These are phyloP conservation scores for Phylloscopus collybita DNA, from an alignment of 2,797 vertebrate genomes.

Conservation along the genomic window DNA sequence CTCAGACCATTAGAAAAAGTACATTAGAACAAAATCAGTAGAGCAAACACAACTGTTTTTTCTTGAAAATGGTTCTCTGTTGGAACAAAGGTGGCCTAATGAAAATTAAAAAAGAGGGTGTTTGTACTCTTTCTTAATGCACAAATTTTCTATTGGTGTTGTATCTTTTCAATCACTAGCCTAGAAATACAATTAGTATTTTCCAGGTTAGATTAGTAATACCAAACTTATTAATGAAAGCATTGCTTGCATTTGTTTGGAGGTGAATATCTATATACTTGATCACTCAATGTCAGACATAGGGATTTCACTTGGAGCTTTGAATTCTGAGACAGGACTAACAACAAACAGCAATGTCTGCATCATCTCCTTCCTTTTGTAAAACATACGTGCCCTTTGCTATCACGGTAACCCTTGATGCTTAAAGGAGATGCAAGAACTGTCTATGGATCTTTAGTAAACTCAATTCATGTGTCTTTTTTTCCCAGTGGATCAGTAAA, in stretches of 20 bases:
- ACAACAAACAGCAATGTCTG: background rate
- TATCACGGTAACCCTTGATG: background rate
- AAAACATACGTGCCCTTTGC: background rate
- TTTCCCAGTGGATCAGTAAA: slow-evolving; percentile 28
- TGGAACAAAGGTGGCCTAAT: background rate
- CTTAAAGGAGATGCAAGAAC: slow-evolving; percentile 1
- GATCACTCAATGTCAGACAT: background rate
- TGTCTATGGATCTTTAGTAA: slow-evolving; percentile 17
- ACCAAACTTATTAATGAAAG: background rate
- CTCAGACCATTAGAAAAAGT: background rate
- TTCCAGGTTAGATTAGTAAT: background rate
- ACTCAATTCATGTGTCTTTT: slow-evolving; percentile 37
- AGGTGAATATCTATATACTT: background rate
- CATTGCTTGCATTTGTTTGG: background rate
- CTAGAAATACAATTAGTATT: background rate
- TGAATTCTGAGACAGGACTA: background rate
- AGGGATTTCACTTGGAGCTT: background rate
- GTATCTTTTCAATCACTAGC: background rate
- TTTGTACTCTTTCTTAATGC: background rate
- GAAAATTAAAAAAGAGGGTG: background rate
- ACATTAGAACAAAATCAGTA: background rate
- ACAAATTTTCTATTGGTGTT: background rate
- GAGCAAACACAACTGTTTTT: background rate
- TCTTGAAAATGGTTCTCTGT: background rate
- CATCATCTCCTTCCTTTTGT: background rate